Conservation (phyloP, 1,140 invertebrate genomes). For the Pseudomyrmex flavicornis region DNA sequence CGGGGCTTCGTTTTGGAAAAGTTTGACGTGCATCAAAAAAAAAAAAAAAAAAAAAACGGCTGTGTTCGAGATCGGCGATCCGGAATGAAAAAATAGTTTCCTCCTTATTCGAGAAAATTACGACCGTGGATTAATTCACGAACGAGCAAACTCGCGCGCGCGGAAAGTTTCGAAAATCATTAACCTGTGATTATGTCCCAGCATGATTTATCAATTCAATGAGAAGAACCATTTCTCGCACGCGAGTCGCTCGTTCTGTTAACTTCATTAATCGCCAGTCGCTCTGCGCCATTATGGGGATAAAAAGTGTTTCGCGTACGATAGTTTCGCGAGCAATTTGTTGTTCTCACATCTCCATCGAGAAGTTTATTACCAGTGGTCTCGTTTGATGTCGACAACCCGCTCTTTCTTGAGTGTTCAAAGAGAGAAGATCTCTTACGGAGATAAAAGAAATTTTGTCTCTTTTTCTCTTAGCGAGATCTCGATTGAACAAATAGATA, state of each 20-base stretch:
- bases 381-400: neutral
- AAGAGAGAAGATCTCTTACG: neutral
- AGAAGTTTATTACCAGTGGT: constrained; percentile 29
- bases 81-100: constrained; percentile 4
- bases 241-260: constrained; percentile 55
- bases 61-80: neutral
- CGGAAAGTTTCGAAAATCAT: constrained; percentile 34
- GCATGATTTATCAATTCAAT: constrained; percentile 55
- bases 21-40: neutral
- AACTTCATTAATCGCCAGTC: constrained; percentile 39
- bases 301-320: constrained; percentile 16
- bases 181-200: neutral
- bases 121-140: constrained; percentile 4
- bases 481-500: too few species aligned
- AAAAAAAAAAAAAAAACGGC: too few species aligned
- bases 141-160: neutral
- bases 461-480: too few species aligned
- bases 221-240: constrained; percentile 53
- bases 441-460: neutral
- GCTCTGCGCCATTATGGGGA: constrained; percentile 10
- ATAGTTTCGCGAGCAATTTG: neutral
- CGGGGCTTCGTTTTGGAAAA: neutral
- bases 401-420: neutral
- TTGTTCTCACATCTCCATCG: constrained; percentile 32
- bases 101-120: constrained; percentile 12